These are phyloP conservation scores for Actinernus sp. DNA, from an alignment of 92 coral and sea anemone genomes.

Conservation along the genomic window DNA sequence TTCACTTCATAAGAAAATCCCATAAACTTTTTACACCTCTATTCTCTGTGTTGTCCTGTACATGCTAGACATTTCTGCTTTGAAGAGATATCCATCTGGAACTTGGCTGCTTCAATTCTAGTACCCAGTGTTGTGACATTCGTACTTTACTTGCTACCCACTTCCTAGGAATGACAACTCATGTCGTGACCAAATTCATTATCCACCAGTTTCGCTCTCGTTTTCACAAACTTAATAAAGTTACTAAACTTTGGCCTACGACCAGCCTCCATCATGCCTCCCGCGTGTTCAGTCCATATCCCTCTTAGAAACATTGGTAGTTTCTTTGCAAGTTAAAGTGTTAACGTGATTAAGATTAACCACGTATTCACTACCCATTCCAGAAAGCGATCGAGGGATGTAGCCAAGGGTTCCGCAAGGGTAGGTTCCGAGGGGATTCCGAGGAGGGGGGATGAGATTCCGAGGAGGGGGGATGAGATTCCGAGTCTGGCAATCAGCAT, in stretches of 20 bases:
- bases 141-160: no score
- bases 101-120: no score
- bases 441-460: no score
- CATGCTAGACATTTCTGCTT: conserved; percentile 41
- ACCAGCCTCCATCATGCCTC: conserved; percentile 54
- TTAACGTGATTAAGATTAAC: conserved; percentile 63
- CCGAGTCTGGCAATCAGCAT: no score
- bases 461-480: no score
- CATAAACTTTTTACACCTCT: conserved; percentile 71
- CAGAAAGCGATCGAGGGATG: conserved; percentile 64
- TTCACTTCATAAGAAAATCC: conserved; percentile 28
- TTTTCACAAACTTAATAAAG: conserved; percentile 50
- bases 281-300: conserved; percentile 75
- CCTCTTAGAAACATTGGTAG: conserved; percentile 60
- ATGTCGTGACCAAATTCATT: conserved; percentile 71
- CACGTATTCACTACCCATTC: conserved; percentile 69
- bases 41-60: conserved; percentile 45
- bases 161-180: no score
- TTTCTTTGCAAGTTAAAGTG: conserved; percentile 54
- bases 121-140: no score
- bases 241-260: conserved; percentile 57
- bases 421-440: no score
- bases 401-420: no score
- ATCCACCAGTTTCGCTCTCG: conserved; percentile 65
- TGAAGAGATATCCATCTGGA: no score